Evolutionary conservation across 2,113 vertebrate species (phyloP), one percentile per base, ranked within the genome.

Genomic region (Amia ocellicauda): DNA sequence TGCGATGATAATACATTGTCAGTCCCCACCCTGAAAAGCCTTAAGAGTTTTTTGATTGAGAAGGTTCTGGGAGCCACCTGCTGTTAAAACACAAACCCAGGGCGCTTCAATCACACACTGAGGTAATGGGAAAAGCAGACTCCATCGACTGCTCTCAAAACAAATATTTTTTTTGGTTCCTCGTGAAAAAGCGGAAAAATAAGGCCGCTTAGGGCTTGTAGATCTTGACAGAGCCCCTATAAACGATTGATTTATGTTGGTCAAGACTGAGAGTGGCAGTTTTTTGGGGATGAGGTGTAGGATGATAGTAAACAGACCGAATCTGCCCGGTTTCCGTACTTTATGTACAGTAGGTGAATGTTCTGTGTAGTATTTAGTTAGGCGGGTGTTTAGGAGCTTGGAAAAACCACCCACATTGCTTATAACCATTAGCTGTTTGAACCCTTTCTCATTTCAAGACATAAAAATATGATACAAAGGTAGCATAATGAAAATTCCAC

Each of bases 121-220:
- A 85, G 80, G 80, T 82, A 84, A 90, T 88, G 80, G 80, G 74
- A 85, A 89, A 89, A 87, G 75, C 85, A 83, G 80, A 66, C 74
- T 67, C 74, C 50, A 56, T 60, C 71, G 66, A 73, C 73, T 74
- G 71, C 54, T 50, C 74, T 83, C 78, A 84, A 88, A 82, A 80
- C 69, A 80, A 90, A 89, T 86, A 83, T 89, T 91, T 80, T 69
- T 86, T 81, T 89, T 86, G 78, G 83, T 83, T 85, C 77, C 52
- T 78, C 60, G 69, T 67, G 80, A 80, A 82, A 83, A 85, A 70
- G 74, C 74, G 3, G 56, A 73, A 82, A 85, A 81, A 69, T 57
- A 56, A 69, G 77, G 81, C 76, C 23, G 0, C 47, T 53, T 64
- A 62, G 78, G 75, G 75, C 74, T 76, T 69, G 71, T 63, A 79